A percentile compares a stretch with the other conserved stretches of the same genome.
Conservation (phyloP, 2,888 invertebrate genomes). For the Pterostichus niger region DNA sequence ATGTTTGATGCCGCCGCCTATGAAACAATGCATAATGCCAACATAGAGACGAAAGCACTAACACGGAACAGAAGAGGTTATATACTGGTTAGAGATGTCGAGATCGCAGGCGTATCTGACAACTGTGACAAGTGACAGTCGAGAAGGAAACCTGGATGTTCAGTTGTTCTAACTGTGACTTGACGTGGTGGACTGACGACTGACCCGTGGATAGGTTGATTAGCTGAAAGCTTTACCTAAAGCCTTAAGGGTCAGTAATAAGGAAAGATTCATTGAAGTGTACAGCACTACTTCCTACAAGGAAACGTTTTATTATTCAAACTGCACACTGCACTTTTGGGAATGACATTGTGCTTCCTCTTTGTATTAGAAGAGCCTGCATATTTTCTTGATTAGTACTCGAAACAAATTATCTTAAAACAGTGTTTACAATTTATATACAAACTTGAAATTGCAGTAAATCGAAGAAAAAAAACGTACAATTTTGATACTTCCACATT, state of each 20-base stretch:
- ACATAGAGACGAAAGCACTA: too few species aligned
- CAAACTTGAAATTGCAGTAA: too few species aligned
- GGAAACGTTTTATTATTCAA: constrained; percentile 23
- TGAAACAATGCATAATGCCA: not conserved
- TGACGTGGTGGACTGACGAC: not conserved
- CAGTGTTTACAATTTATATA: too few species aligned
- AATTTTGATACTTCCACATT: too few species aligned
- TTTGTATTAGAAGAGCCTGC: too few species aligned
- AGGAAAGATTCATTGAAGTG: constrained; percentile 23
- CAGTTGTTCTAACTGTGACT: constrained; percentile 26
- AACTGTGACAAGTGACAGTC: constrained; percentile 46
- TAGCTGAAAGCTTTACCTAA: constrained; percentile 28
- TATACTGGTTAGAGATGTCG: not conserved
- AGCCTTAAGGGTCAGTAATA: constrained; percentile 21
- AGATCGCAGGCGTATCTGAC: constrained; percentile 4
- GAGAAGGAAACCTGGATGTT: constrained; percentile 18
- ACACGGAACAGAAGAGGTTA: constrained; percentile 16
- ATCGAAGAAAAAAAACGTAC: too few species aligned
- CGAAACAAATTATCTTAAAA: too few species aligned
- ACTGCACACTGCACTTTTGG: not conserved
- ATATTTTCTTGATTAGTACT: too few species aligned
- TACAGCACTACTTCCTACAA: not conserved
- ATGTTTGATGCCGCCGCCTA: not conserved
- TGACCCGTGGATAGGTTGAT: constrained; percentile 23
- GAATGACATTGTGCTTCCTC: not conserved